Evolutionary conservation across 1,140 invertebrate genomes (phyloP).

Genomic region (Mercenaria mercenaria): DNA sequence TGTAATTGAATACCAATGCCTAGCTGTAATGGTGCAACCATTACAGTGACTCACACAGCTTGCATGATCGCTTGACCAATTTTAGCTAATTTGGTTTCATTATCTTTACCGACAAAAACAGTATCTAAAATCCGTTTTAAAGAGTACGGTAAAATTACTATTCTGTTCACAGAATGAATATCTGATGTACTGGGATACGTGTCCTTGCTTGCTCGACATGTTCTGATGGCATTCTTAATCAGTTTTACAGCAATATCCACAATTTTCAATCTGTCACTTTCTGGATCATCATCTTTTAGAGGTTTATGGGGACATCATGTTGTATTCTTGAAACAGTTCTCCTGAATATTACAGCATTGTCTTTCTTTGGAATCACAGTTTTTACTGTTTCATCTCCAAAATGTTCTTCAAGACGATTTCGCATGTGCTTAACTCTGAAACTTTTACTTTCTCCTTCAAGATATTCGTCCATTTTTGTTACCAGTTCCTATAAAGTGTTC

Average conservation of each 20-base stretch:
- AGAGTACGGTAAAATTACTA: too few relatives aligned
- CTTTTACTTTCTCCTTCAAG: not conserved
- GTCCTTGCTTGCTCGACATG: not conserved
- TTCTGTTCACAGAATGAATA: conserved; percentile 4
- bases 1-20: too few relatives aligned
- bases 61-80: too few relatives aligned
- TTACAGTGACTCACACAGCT: too few relatives aligned
- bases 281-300: not conserved
- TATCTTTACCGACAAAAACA: too few relatives aligned
- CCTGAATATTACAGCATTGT: conserved; percentile 44
- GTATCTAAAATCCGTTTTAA: too few relatives aligned
- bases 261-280: conserved; percentile 15
- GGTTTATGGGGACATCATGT: conserved; percentile 10
- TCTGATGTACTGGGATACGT: not conserved
- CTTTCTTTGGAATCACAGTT: conserved; percentile 39
- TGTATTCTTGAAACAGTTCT: conserved; percentile 9
- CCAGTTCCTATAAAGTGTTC: conserved; percentile 54
- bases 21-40: too few relatives aligned
- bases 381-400: conserved; percentile 56
- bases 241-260: conserved; percentile 57
- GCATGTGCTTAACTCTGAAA: conserved; percentile 44
- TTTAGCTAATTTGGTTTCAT: too few relatives aligned
- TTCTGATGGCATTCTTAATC: conserved; percentile 62
- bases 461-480: conserved; percentile 61
- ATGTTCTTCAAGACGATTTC: conserved; percentile 42